Evolutionary conservation across 2,113 vertebrate genomes (phyloP), one percentile per base, ranked within the genome.

Genomic region (Melanotaenia duboulayi): DNA sequence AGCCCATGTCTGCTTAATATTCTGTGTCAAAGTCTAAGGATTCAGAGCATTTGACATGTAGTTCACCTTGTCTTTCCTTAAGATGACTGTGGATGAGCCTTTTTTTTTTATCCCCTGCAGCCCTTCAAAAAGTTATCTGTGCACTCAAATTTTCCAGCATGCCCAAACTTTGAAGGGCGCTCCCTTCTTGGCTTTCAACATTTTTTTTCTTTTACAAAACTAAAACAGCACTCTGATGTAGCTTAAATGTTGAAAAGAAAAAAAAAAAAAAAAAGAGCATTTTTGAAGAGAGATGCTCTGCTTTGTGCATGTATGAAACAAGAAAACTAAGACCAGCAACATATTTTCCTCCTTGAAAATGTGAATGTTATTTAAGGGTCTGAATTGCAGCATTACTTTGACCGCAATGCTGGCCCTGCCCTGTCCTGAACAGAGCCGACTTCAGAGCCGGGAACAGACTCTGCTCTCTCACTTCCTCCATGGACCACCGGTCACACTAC

Each of bases 361-460:
- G 46, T 46, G 9, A 58, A 64, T 61, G 51, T 42, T 75, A 51
- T 55, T 68, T 84, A n/a, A 80, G 56, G 28, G 19, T 71, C 32
- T 71, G 10, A 11, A 76, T 35, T 37, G 17, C 44, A 66, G 55
- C 72, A 46, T 35, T 35, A 90, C 89, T 91, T 83, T 90, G 87
- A 80, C 23, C 55, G 24, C 91, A 92, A 74, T 92, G 90, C 93
- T 85, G 37, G 42, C 71, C 46, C 64, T 52, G 57, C 71, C 22
- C 80, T 66, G 68, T 12, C 65, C 63, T 68, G 57, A 65, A 87
- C 76, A 77, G 76, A 46, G 72, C 76, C 59, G 60, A 71, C 72
- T 68, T 89, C 78, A 82, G 57, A 65, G 62, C 25, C 78, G 71
- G 39, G 65, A 82, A 93, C 91, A 94, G 87, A 89, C 81, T 71